Evolutionary conservation across 53 echinoderm and acorn worm species (phyloP).

Genomic region (Holothuria scabra): DNA sequence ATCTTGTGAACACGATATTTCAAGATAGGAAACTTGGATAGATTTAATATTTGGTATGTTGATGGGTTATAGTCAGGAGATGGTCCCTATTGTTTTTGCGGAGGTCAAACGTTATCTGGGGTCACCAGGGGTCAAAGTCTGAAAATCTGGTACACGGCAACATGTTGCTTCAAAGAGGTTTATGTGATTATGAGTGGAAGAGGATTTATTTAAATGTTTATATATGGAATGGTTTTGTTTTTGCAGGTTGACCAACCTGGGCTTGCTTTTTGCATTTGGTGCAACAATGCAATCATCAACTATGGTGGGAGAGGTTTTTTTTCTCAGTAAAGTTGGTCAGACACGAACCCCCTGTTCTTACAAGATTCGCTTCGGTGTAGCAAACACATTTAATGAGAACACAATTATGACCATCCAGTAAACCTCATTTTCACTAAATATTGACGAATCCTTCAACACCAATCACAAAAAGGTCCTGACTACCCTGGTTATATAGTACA

Average conservation of each 20-base stretch:
- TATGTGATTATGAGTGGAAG: too few species aligned
- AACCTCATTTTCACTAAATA: slow-evolving; percentile 14
- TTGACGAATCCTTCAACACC: slow-evolving; percentile 22
- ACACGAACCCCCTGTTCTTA: slow-evolving; percentile 36
- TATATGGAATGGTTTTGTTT: background rate
- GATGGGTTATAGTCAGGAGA: too few species aligned
- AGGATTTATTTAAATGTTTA: background rate
- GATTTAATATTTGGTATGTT: too few species aligned
- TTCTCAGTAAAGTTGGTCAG: slow-evolving; percentile 9
- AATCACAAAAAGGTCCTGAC: slow-evolving; percentile 21
- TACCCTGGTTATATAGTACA: slow-evolving; percentile 21
- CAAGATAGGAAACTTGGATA: too few species aligned
- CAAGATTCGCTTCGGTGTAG: slow-evolving; percentile 43
- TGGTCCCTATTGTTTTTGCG: too few species aligned
- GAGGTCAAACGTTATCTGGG: too few species aligned
- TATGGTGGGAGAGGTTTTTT: too few species aligned
- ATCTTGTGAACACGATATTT: too few species aligned
- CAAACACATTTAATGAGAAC: slow-evolving; percentile 30
- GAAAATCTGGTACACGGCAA: too few species aligned
- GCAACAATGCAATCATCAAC: background rate
- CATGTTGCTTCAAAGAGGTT: too few species aligned
- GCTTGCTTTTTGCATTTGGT: background rate
- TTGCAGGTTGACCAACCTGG: background rate
- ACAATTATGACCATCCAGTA: background rate
- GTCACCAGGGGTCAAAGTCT: too few species aligned